Evolutionary conservation across 2,113 vertebrate species (phyloP), one percentile per base, ranked within the genome.

Genomic region (Gallinago media): DNA sequence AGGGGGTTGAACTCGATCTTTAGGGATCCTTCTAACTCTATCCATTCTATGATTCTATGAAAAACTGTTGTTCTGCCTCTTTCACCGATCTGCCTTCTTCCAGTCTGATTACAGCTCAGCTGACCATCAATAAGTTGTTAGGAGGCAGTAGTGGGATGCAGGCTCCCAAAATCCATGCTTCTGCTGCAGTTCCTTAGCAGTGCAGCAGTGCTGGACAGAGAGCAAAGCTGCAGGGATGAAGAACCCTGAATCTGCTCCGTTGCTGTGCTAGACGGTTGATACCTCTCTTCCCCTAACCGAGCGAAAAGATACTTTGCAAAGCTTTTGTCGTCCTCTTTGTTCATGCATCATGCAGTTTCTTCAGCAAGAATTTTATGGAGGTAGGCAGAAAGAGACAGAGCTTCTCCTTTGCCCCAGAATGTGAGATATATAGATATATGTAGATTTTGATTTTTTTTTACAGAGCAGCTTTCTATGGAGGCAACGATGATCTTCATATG

Each of bases 171-270:
- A 63, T 12, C 44, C 15, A 25, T 23, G 3, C 65, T 26, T 40
- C 31, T 27, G 44, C 8, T 2, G 4, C 0, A 1, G 5, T 15
- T 66, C 36, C 54, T 56, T 26, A 34, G 29, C 38, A 11, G n/a
- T 22, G n/a, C 61, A 46, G 23, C 38, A 44, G 13, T 1, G 2
- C 65, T 56, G 32, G 23, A 40, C 6, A 59, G 40, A 49, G 7
- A 76, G 13, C n/a, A 80, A 76, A 40, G 38, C 9, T 2, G 2
- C 17, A 26, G n/a, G 22, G 44, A 27, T 26, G 44, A 67, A 44
- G 27, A 72, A 38, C 5, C 26, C 20, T 1, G 1, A 6, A 26
- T 38, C 72, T 56, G 12, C 14, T 27, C 23, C 17, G 66, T 19
- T 89, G 32, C 38, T 52, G 23, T 36, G 40, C 18, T 29, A 42